phyloP scores from a whole-genome alignment of 1,140 invertebrate genomes.

The Ylistrum balloti region DNA sequence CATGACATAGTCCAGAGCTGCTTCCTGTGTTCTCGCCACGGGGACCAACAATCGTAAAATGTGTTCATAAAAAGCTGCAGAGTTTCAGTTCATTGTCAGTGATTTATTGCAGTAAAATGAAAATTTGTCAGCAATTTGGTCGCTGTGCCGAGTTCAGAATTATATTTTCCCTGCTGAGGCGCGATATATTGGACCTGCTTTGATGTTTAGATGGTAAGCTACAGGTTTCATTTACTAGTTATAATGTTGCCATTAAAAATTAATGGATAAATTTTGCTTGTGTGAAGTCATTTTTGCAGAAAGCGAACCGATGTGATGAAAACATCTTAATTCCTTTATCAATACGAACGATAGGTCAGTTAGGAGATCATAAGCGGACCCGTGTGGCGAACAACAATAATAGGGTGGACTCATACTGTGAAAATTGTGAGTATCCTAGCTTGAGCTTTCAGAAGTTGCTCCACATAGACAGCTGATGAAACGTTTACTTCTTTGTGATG shows the following conservation, averaged over 20 bases:
- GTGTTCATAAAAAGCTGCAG: conserved; percentile 60
- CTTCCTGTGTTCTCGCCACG: conserved; percentile 57
- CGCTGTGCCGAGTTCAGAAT: conserved; percentile 56
- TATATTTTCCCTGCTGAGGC: conserved; percentile 54
- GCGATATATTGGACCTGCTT: conserved; percentile 49
- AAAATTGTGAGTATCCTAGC: not conserved
- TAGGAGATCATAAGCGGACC: conserved; percentile 6
- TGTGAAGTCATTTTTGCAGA: conserved; percentile 46
- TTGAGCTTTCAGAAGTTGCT: conserved; percentile 22
- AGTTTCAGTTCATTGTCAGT: conserved; percentile 60
- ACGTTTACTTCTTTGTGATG: not conserved
- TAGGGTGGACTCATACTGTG: not conserved
- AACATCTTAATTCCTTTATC: conserved; percentile 39
- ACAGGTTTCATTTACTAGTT: conserved; percentile 48
- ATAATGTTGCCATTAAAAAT: conserved; percentile 53
- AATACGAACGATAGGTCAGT: conserved; percentile 15
- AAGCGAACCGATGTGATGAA: conserved; percentile 42
- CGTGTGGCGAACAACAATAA: conserved; percentile 11
- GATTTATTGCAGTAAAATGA: conserved; percentile 66
- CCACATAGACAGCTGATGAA: conserved; percentile 2
- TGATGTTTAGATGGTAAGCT: conserved; percentile 51
- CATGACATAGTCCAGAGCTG: conserved; percentile 62
- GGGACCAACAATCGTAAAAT: conserved; percentile 62
- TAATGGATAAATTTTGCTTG: conserved; percentile 54
- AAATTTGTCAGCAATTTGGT: conserved; percentile 67